phyloP scores from a whole-genome alignment of 2,113 vertebrate genomes.

The Corythaixoides concolor region DNA sequence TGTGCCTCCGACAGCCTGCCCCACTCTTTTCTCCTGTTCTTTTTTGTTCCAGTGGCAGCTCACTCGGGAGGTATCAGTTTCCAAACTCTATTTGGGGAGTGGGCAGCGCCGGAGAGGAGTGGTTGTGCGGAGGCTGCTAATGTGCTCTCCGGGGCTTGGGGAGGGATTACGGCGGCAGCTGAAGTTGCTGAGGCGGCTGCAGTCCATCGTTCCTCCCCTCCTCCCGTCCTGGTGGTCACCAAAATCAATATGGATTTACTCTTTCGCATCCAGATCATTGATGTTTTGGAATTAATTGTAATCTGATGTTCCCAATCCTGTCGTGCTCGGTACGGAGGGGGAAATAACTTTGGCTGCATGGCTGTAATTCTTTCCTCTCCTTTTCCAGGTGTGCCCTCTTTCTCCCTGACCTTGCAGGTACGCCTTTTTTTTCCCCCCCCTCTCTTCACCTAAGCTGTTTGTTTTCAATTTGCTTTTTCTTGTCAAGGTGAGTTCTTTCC shows the following conservation, averaged over 20 bases:
- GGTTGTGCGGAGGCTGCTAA: neutral
- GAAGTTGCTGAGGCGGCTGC: neutral
- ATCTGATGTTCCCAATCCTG: neutral
- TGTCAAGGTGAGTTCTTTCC: neutral
- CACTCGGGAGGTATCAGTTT: accelerated
- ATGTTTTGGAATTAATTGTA: neutral
- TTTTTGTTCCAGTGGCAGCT: neutral
- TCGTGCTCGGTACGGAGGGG: neutral
- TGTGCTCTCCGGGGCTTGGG: neutral
- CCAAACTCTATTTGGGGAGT: neutral
- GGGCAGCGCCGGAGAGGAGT: neutral
- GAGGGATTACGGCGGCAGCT: neutral
- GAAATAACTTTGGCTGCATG: neutral
- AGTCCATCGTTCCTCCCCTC: neutral
- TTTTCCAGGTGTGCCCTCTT: neutral
- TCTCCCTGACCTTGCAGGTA: constrained; percentile 25
- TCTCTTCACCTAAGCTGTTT: neutral
- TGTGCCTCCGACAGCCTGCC: neutral
- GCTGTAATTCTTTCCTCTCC: neutral
- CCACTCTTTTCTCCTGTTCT: neutral
- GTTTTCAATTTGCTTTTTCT: neutral
- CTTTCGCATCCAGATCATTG: neutral
- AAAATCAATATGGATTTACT: neutral
- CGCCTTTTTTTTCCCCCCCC: neutral
- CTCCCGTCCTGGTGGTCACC: neutral